These are phyloP conservation scores for human DNA, from an alignment of 2,113 vertebrate genomes.

Conservation along the genomic window GRCh38 chr6:103932001-103932500, in stretches of 20 bases:
- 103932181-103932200: too few species aligned
- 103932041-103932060: too few species aligned
- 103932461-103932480: background rate
- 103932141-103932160: too few species aligned
- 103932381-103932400: background rate
- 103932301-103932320: background rate
- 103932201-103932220: too few species aligned
- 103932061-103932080: too few species aligned
- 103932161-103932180: too few species aligned
- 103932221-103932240: too few species aligned
- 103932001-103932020: too few species aligned
- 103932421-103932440: background rate
- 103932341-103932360: background rate
- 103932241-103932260: background rate
- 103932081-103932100: too few species aligned
- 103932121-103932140: too few species aligned
- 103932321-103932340: background rate
- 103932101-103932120: too few species aligned
- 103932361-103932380: background rate
- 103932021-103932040: too few species aligned
- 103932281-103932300: background rate
- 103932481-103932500: background rate
- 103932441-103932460: background rate
- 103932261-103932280: background rate
- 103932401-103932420: background rate